A percentile compares a stretch with the other conserved stretches of the same genome.
Evolutionary conservation across 2,888 invertebrate species (phyloP).

Genomic region (Macaria liturata): DNA sequence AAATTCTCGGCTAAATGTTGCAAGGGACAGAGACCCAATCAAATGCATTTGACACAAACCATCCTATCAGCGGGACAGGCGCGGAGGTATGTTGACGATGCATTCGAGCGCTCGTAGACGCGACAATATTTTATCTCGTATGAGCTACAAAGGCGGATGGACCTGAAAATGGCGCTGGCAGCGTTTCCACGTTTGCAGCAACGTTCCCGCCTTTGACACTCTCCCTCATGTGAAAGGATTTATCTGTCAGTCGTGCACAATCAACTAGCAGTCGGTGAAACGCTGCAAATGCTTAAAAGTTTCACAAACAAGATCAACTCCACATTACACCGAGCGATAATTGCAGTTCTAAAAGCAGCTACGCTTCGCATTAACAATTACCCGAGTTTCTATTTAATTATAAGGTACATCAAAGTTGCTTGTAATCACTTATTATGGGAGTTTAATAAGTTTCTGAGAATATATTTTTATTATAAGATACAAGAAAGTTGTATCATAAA

Average conservation of each 20-base stretch:
- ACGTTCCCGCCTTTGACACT: constrained; percentile 42
- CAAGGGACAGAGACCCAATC: constrained; percentile 13
- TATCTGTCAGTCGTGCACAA: constrained; percentile 49
- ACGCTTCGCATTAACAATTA: constrained; percentile 19
- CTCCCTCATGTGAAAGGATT: constrained; percentile 46
- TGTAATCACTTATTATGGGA: constrained; percentile 21
- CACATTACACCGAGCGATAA: constrained; percentile 19
- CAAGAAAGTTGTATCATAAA: too few species aligned
- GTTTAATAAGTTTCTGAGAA: constrained; percentile 19
- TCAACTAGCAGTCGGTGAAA: constrained; percentile 38
- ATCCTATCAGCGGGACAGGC: constrained; percentile 6
- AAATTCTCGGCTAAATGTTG: constrained; percentile 5
- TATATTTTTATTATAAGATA: too few species aligned
- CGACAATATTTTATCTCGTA: constrained; percentile 30
- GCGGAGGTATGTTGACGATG: constrained; percentile 12
- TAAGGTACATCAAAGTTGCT: constrained; percentile 13
- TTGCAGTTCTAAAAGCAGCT: constrained; percentile 9
- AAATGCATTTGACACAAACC: constrained; percentile 18
- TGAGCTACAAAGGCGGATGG: constrained; percentile 33
- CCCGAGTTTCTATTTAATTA: constrained; percentile 21
- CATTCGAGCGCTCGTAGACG: constrained; percentile 17
- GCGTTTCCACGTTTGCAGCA: constrained; percentile 28
- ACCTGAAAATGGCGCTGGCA: constrained; percentile 35
- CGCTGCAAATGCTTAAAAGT: constrained; percentile 29
- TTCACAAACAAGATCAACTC: constrained; percentile 16